phyloP scores from a whole-genome alignment of 2,797 vertebrate species.

The Trachops cirrhosus region DNA sequence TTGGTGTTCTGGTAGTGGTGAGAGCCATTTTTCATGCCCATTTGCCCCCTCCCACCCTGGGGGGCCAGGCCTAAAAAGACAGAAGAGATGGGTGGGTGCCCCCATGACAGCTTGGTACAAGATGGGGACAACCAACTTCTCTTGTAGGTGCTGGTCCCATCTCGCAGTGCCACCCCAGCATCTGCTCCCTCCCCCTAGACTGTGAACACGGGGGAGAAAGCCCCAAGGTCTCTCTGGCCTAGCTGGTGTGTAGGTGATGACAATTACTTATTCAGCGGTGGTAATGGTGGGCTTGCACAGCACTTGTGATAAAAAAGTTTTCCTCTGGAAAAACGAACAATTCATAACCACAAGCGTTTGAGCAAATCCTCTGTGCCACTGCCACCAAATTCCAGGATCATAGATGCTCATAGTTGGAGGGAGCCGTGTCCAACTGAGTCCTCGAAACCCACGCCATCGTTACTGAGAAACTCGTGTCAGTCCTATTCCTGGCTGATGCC shows the following conservation, averaged over 20 bases:
- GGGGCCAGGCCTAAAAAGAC: neutral
- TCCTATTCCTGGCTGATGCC: neutral
- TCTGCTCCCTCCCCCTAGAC: neutral
- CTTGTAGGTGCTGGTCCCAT: too few relatives aligned
- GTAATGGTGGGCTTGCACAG: neutral
- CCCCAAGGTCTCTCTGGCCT: neutral
- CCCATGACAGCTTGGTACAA: neutral
- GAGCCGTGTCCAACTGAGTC: neutral
- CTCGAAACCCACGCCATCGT: neutral
- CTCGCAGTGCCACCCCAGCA: neutral
- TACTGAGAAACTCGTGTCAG: neutral
- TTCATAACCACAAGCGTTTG: neutral
- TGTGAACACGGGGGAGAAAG: neutral
- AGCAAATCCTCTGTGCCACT: neutral
- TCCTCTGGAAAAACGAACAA: neutral
- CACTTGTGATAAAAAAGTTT: neutral
- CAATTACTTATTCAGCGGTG: neutral
- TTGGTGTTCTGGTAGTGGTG: neutral
- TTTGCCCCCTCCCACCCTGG: too few relatives aligned
- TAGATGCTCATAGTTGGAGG: neutral
- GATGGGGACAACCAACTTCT: neutral
- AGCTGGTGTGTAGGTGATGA: neutral
- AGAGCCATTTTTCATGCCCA: neutral
- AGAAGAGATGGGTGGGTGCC: neutral
- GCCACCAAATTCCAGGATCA: neutral